Evolutionary conservation across 2,888 invertebrate genomes (phyloP).

Genomic region (Lissocephala sabroskyi): DNA sequence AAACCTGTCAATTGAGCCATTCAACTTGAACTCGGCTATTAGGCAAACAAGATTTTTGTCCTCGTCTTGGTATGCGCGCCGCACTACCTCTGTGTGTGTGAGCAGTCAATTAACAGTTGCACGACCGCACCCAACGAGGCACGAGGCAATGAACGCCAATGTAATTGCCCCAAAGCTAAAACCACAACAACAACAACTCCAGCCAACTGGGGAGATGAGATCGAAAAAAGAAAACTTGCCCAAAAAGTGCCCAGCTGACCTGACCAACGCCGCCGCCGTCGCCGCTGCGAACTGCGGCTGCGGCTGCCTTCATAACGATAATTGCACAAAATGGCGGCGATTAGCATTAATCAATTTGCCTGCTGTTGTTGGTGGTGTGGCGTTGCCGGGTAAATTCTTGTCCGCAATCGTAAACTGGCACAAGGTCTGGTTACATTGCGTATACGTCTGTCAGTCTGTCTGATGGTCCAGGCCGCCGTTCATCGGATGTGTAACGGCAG

Average conservation of each 20-base stretch:
- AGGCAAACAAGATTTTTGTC: constrained; percentile 63
- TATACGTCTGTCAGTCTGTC: constrained; percentile 32
- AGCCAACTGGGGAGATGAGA: constrained; percentile 4
- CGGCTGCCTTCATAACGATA: constrained; percentile 1
- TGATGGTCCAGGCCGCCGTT: not conserved
- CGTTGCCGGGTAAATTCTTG: constrained; percentile 41
- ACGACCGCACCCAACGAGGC: constrained; percentile 28
- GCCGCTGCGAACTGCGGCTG: not conserved
- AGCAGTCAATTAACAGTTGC: constrained; percentile 52
- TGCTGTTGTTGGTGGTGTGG: constrained; percentile 1
- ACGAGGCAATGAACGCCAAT: constrained; percentile 51
- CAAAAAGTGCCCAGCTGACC: constrained; percentile 22
- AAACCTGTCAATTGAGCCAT: constrained; percentile 50
- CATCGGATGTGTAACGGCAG: constrained; percentile 33
- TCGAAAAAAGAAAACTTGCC: constrained; percentile 30
- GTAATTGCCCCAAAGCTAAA: constrained; percentile 27
- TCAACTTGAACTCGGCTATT: constrained; percentile 70
- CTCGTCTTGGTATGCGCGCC: constrained; percentile 5
- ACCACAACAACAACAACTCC: constrained; percentile 15
- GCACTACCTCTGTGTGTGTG: constrained; percentile 24
- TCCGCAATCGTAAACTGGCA: constrained; percentile 51
- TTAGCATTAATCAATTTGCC: constrained; percentile 60
- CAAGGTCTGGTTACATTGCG: constrained; percentile 57
- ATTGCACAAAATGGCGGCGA: constrained; percentile 55
- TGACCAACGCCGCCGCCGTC: not conserved